Evolutionary conservation across 2,888 invertebrate genomes (phyloP).

Genomic region (Hybos culiciformis): DNA sequence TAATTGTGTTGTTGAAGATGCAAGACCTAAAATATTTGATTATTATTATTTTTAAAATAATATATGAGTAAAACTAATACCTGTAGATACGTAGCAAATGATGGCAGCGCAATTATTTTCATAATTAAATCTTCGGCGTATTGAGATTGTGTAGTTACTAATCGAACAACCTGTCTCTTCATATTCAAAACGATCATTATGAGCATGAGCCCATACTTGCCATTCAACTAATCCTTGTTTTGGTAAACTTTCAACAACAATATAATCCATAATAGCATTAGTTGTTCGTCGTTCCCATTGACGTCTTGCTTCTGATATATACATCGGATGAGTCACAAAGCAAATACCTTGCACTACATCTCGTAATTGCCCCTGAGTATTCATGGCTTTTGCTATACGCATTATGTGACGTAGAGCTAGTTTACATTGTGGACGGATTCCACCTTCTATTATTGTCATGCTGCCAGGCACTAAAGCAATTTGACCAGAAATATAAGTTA

Average conservation of each 20-base stretch:
- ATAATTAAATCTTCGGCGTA: conserved; percentile 76
- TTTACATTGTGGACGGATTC: conserved; percentile 67
- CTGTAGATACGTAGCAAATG: conserved; percentile 67
- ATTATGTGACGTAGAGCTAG: conserved; percentile 72
- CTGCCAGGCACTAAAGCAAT: conserved; percentile 78
- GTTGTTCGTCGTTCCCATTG: conserved; percentile 73
- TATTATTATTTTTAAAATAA: background rate
- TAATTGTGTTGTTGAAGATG: conserved; percentile 34
- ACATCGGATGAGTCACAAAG: conserved; percentile 61
- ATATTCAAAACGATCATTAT: conserved; percentile 78
- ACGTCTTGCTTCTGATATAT: conserved; percentile 58
- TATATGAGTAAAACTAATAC: conserved; percentile 21
- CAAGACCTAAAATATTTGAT: conserved; percentile 23
- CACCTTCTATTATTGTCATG: conserved; percentile 60
- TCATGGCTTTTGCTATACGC: conserved; percentile 68
- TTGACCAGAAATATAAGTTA: conserved; percentile 81
- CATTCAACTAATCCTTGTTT: conserved; percentile 73
- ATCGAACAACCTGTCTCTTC: conserved; percentile 83
- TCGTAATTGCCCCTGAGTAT: conserved; percentile 60
- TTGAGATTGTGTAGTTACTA: conserved; percentile 67
- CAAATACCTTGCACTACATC: conserved; percentile 82
- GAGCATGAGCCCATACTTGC: conserved; percentile 85
- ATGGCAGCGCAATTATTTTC: conserved; percentile 77
- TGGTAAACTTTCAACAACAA: conserved; percentile 70
- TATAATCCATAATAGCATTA: conserved; percentile 76